Percentiles rank a stretch among this genome's conserved stretches.
These are phyloP conservation scores for Sarcophaga peregrina DNA, from an alignment of 1,140 invertebrate genomes.

Conservation along the genomic window DNA sequence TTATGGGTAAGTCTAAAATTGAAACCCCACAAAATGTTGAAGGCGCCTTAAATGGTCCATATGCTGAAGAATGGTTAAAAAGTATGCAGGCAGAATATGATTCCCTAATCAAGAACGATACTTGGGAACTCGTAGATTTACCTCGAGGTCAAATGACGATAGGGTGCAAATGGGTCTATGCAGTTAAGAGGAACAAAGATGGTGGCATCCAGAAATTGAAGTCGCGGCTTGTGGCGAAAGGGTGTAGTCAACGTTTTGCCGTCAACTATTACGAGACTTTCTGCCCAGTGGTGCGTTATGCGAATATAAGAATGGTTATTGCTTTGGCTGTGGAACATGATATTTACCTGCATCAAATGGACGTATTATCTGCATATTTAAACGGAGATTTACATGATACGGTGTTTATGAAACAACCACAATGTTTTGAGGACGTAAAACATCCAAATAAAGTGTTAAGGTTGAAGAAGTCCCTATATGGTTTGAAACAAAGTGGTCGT, in stretches of 20 bases:
- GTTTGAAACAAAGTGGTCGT: slow-evolving; percentile 58
- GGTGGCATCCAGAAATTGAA: slow-evolving; percentile 53
- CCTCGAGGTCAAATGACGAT: slow-evolving; percentile 45
- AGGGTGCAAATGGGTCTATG: slow-evolving; percentile 42
- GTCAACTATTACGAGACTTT: slow-evolving; percentile 62
- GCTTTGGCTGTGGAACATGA: slow-evolving; percentile 47
- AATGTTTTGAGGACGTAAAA: slow-evolving; percentile 13
- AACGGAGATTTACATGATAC: slow-evolving; percentile 28
- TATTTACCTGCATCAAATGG: slow-evolving; percentile 28
- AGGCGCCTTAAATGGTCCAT: slow-evolving; percentile 32
- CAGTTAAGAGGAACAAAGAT: slow-evolving; percentile 24
- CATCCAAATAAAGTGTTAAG: slow-evolving; percentile 51
- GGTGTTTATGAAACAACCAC: slow-evolving; percentile 36
- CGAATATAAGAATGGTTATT: slow-evolving; percentile 48
- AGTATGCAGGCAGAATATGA: slow-evolving; percentile 56
- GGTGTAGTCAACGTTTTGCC: slow-evolving; percentile 57
- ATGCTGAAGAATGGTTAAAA: slow-evolving; percentile 50
- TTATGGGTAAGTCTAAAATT: slow-evolving; percentile 29
- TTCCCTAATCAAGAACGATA: slow-evolving; percentile 53
- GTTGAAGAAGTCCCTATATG: slow-evolving; percentile 58
- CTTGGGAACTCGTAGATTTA: slow-evolving; percentile 53
- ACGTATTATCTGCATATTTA: slow-evolving; percentile 15
- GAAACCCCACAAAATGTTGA: slow-evolving; percentile 39
- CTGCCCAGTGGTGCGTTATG: slow-evolving; percentile 45
- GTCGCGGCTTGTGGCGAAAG: slow-evolving; percentile 65